Percentiles rank a stretch among this genome's conserved stretches.
Evolutionary conservation across 2,797 vertebrate species (phyloP).

Genomic region (Tachyglossus aculeatus): DNA sequence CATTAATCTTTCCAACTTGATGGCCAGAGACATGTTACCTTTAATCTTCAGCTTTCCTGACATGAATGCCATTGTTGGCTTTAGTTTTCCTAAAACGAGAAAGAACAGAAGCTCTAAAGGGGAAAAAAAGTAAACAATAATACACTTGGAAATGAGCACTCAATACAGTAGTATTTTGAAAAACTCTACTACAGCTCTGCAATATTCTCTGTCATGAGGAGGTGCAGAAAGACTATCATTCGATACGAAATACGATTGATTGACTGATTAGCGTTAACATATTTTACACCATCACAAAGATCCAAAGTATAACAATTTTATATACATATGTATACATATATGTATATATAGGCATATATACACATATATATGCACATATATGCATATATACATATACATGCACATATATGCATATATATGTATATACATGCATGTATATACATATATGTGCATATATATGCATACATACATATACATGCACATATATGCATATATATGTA

Average conservation of each 20-base stretch:
- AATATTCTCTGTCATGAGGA: background rate
- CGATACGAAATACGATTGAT: too few relatives aligned
- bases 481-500: too few relatives aligned
- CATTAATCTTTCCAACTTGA: slow-evolving; percentile 87
- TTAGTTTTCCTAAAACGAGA: slow-evolving; percentile 84
- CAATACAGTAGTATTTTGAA: slow-evolving; percentile 16
- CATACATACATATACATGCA: too few relatives aligned
- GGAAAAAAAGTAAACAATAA: slow-evolving; percentile 15
- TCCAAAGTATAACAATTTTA: too few relatives aligned
- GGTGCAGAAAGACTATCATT: background rate
- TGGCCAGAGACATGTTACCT: slow-evolving; percentile 83
- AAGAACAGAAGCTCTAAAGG: slow-evolving; percentile 1
- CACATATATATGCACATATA: too few relatives aligned
- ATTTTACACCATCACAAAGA: slow-evolving; percentile 23
- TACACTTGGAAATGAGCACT: background rate
- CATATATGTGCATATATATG: too few relatives aligned
- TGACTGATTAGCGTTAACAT: slow-evolving; percentile 2
- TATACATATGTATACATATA: too few relatives aligned
- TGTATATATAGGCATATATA: too few relatives aligned
- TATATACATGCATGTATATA: too few relatives aligned
- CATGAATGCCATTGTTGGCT: slow-evolving; percentile 88
- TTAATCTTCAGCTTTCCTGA: slow-evolving; percentile 84
- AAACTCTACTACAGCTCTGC: slow-evolving; percentile 8
- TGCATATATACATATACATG: too few relatives aligned
- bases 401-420: too few relatives aligned